A percentile compares a stretch with the other conserved stretches of the same genome.
phyloP scores from a whole-genome alignment of 2,888 invertebrate species.

The Caenorhabditis japonica region DNA sequence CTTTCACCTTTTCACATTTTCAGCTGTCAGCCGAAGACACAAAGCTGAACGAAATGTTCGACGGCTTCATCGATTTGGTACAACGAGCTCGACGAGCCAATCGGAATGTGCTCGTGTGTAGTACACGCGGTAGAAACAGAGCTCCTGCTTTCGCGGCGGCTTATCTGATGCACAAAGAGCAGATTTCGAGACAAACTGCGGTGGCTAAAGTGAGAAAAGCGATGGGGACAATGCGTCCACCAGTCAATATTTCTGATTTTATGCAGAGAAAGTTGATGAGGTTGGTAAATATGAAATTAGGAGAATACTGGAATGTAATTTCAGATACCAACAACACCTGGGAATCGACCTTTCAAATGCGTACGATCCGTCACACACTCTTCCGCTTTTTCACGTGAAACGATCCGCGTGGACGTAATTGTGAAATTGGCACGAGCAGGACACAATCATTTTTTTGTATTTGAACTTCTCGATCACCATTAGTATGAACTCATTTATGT shows the following conservation, averaged over 20 bases:
- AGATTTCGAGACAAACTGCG: slow-evolving; percentile 65
- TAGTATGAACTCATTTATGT: no score
- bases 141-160: slow-evolving; percentile 74
- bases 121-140: slow-evolving; percentile 69
- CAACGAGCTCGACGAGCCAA: slow-evolving; percentile 62
- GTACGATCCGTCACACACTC: slow-evolving; percentile 50
- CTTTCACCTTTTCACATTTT: not conserved
- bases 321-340: slow-evolving; percentile 53
- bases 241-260: slow-evolving; percentile 71
- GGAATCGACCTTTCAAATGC: slow-evolving; percentile 51
- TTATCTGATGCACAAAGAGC: slow-evolving; percentile 69
- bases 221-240: slow-evolving; percentile 70
- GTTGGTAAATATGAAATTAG: slow-evolving; percentile 13
- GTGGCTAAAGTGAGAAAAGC: slow-evolving; percentile 62
- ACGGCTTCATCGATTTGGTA: slow-evolving; percentile 65
- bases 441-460: slow-evolving; percentile 3
- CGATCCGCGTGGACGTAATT: slow-evolving; percentile 61
- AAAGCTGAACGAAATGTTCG: slow-evolving; percentile 54
- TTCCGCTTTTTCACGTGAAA: slow-evolving; percentile 61
- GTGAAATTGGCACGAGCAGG: not conserved
- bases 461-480: no score
- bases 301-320: slow-evolving; percentile 23
- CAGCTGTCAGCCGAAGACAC: slow-evolving; percentile 34
- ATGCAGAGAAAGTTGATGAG: slow-evolving; percentile 73
- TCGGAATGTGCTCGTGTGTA: slow-evolving; percentile 70